A percentile compares a stretch with the other conserved stretches of the same genome.
Evolutionary conservation across 2,113 vertebrate species (phyloP).

Genomic region (Jacana jacana): DNA sequence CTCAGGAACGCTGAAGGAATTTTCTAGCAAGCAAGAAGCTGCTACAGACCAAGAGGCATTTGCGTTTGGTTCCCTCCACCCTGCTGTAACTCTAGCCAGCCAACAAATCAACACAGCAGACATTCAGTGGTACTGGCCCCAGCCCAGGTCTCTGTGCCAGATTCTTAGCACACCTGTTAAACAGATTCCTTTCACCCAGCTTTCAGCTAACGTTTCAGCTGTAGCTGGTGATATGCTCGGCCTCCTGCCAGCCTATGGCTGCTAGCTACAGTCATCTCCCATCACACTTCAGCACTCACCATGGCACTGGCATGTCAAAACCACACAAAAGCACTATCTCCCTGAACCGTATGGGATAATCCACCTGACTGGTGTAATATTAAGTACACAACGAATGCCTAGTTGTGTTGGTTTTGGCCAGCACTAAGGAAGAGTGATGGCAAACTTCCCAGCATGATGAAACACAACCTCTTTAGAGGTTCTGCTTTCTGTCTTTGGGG

Average conservation of each 20-base stretch:
- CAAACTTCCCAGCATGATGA: accelerated
- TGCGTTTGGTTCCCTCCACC: neutral
- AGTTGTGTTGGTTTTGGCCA: neutral
- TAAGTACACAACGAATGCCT: accelerated
- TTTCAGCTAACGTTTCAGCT: constrained; percentile 61
- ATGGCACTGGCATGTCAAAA: neutral
- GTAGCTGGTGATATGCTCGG: neutral
- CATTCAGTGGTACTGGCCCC: constrained; percentile 66
- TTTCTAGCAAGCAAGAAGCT: constrained; percentile 46
- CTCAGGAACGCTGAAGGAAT: neutral
- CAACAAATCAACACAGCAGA: constrained; percentile 65
- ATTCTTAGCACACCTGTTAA: constrained; percentile 74
- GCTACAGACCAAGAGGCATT: constrained; percentile 24
- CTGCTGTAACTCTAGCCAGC: constrained; percentile 56
- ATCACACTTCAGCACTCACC: neutral
- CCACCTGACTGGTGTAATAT: neutral
- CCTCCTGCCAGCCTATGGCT: neutral
- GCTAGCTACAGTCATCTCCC: neutral
- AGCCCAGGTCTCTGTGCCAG: constrained; percentile 63
- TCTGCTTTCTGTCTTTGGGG: neutral
- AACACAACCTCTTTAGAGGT: neutral
- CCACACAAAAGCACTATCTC: neutral
- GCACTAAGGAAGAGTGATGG: neutral
- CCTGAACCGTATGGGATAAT: accelerated
- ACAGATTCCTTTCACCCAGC: constrained; percentile 67